Base-by-base conservation (phyloP, 2,888 invertebrate species). In the Dasysyrphus albostriatus region DNA sequence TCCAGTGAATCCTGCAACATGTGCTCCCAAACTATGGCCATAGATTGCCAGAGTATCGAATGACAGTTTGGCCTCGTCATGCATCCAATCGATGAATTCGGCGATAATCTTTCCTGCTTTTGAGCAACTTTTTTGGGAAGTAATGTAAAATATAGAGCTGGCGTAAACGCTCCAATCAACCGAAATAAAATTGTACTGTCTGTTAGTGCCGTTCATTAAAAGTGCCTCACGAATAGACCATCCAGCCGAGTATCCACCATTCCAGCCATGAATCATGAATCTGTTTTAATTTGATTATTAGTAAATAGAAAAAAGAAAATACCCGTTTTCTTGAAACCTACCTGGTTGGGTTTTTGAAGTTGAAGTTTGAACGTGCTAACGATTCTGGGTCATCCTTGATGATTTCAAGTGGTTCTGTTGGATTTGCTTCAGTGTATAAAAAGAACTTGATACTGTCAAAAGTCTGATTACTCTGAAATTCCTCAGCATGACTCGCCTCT, bases 11-110 rank as follows among this genome's bases (percentile, higher is more conserved):
- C 94, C 94, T 58, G 94, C 93, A 9, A 94, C 94, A 89, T 94
- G 94, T 12, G 94, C 94, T 5, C 94, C 95, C 75, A 95, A 92
- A 88, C 94, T 94, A 83, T 94, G 94, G 0, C 94, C 94, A 61
- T 94, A 94, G 3, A 90, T 54, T 92, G 93, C 90, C 92, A 94
- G 81, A 92, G 90, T 1, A 92, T 94, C 8, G 93, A 93, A 70
- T 91, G 91, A 7, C 91, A 92, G 4, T 92, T 93, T 34, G 92
- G 93, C 89, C 92, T 88, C 0, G 92, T 93, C 5, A 93, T 94
- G 89, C 93, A 94, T 89, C 65, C 89, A 89, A 70, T 91, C 89
- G 51, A 91, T 84, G 39, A 90, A 87, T n/a, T 74, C 70, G 5
- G 90, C 91, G 0, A 90, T 67, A 49, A 88, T 80, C 56, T 85